Percentiles rank a stretch among this genome's conserved stretches.
phyloP scores from a whole-genome alignment of 2,888 invertebrate genomes.

The Julus scanicus region DNA sequence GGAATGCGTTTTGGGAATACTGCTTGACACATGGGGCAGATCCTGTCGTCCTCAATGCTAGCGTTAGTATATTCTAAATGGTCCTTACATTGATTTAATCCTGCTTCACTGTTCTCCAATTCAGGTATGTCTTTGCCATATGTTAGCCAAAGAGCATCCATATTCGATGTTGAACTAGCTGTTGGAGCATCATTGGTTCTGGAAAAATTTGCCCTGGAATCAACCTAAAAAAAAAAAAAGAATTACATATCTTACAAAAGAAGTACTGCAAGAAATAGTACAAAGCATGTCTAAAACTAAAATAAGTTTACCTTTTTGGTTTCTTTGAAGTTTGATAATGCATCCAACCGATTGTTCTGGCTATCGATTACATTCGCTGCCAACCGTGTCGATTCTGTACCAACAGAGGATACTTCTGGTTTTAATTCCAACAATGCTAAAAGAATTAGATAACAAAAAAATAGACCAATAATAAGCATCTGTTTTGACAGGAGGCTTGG shows the following conservation, averaged over 20 bases:
- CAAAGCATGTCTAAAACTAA: background rate
- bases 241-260: background rate
- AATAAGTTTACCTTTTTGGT: background rate
- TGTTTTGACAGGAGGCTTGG: too few species aligned
- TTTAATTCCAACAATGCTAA: background rate
- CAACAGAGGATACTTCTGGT: background rate
- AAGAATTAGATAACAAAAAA: background rate
- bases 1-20: slow-evolving; percentile 56
- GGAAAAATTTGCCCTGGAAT: background rate
- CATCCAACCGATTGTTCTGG: background rate
- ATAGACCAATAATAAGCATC: too few species aligned
- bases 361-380: background rate
- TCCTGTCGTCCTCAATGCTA: slow-evolving; percentile 54
- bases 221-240: background rate
- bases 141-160: background rate
- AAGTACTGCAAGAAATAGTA: background rate
- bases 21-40: slow-evolving; percentile 57
- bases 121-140: slow-evolving; percentile 34
- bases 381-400: background rate
- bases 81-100: background rate
- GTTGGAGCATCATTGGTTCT: slow-evolving; percentile 8
- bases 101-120: background rate
- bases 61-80: background rate
- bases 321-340: background rate
- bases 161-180: background rate